Base-by-base conservation (phyloP, 2,797 vertebrate species). In the Pipistrellus pygmaeus region DNA sequence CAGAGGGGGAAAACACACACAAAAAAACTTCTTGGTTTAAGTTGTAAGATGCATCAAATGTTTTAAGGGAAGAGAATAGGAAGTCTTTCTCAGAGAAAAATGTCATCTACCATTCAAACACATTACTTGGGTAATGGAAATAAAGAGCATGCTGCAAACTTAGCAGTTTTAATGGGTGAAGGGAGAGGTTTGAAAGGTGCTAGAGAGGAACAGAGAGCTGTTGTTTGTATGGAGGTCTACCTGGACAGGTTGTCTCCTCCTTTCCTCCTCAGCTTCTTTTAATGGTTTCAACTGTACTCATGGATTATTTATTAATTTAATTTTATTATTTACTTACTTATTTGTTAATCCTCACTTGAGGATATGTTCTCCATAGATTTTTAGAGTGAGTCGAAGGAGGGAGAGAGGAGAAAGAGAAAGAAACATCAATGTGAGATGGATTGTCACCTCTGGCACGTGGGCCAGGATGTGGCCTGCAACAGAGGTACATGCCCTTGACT, bases 41-140 rank as follows among this genome's bases (percentile, higher is more conserved):
- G 76, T 32, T 90, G 21, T 78, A 93, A 95, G 91, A 94, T 82
- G 27, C n/a, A 18, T 88, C 62, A 30, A 66, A 76, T 48, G 60
- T 90, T 96, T 87, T 64, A 84, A 81, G 35, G 12, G 38, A 46
- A 90, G 88, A 92, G 77, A 82, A 64, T 2, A 23, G 69, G 71
- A 86, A 14, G 6, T 68, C 41, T 76, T 83, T 46, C 27, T 68
- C n/a, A 82, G 57, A 32, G 60, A 44, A 68, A 72, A 2, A 18
- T 6, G 53, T 73, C 27, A 60, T 72, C 75, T 72, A n/a, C 46
- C n/a, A 89, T 18, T n/a, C n/a, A 48, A 78, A n/a, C 4, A 41
- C 23, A 25, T 71, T 51, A 5, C 41, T 76, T 32, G 60, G 68
- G 69, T 85, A 83, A 75, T 68, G 6, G 76, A 76, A 94, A 64